Evolutionary conservation across 2,888 invertebrate genomes (phyloP), one percentile per base, ranked within the genome.

Genomic region (Agrilus mali): DNA sequence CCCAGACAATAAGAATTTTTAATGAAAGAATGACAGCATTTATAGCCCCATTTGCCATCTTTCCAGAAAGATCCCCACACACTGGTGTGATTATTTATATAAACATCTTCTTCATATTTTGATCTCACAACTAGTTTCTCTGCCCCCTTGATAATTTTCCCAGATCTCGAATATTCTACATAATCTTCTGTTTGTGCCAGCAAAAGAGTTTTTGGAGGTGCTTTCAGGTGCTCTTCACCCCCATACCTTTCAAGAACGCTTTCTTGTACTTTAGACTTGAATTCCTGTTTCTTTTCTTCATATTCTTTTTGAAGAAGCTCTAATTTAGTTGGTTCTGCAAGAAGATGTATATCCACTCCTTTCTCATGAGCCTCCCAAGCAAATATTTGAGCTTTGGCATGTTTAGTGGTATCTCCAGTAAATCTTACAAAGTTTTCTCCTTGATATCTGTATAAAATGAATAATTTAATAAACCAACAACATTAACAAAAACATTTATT

Each of bases 51-150:
- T 47, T 78, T 75, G 0, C 93, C 94, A 40, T 81, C 80, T 53
- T 76, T 76, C 96, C 97, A 99, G 65, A 75, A 95, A 0, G 96
- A 96, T 4, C 98, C 98, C 88, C 90, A 98, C 6, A 97, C 86
- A 1, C 84, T 78, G 0, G 85, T 87, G 65, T 98, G 98, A 66
- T 98, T 98, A 62, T 90, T 90, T 7, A 85, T 80, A 51, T 81
- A 76, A 14, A 88, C 78, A 65, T 98, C 96, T 66, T 98, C 98
- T 60, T 93, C 94, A 64, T 95, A 98, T 59, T 85, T 85, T 13
- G 77, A 92, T 67, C 83, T 76, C 7, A 93, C 80, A 0, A 85
- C 72, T 47, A 85, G 82, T 57, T 89, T 88, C 63, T 97, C 96
- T 44, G 87, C 82, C 0, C 96, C 96, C 56, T 80, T 79, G 1